phyloP scores from a whole-genome alignment of 2,113 vertebrate genomes.

The Triplophysa dalaica region DNA sequence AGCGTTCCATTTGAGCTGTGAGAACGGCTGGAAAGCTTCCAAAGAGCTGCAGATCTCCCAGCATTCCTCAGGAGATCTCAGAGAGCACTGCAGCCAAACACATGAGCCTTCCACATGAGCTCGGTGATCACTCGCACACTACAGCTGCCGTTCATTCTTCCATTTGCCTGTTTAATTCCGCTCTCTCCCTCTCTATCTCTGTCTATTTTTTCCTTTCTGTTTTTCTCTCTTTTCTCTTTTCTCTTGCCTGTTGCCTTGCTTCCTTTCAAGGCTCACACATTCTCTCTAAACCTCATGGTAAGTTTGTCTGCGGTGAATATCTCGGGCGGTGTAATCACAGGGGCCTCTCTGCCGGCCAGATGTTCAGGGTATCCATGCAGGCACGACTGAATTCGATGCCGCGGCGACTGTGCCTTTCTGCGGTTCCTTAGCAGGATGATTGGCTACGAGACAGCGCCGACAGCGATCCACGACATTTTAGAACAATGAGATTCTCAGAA shows the following conservation, averaged over 20 bases:
- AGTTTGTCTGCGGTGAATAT: slow-evolving; percentile 37
- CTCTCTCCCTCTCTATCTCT: background rate
- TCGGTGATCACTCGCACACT: slow-evolving; percentile 25
- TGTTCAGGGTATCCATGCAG: slow-evolving; percentile 34
- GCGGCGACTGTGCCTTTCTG: slow-evolving; percentile 8
- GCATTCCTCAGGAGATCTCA: slow-evolving; percentile 36
- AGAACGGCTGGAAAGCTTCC: slow-evolving; percentile 29
- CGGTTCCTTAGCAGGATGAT: slow-evolving; percentile 26
- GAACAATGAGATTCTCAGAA: slow-evolving; percentile 9
- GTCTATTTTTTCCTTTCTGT: background rate
- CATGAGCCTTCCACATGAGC: slow-evolving; percentile 31
- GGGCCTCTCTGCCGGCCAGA: slow-evolving; percentile 41
- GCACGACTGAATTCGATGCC: slow-evolving; percentile 13
- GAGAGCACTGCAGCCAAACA: slow-evolving; percentile 21
- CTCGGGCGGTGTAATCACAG: slow-evolving; percentile 25
- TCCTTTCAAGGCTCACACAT: slow-evolving; percentile 12
- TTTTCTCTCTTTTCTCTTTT: slow-evolving; percentile 4
- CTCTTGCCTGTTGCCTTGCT: background rate
- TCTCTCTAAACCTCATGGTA: slow-evolving; percentile 27
- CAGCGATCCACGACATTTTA: background rate
- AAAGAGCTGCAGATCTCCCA: slow-evolving; percentile 27
- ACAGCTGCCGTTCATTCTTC: slow-evolving; percentile 23
- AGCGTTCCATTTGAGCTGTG: slow-evolving; percentile 25
- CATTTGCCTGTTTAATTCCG: slow-evolving; percentile 8
- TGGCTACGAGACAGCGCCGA: slow-evolving; percentile 19